Evolutionary conservation across 2,113 vertebrate genomes (phyloP), one percentile per base, ranked within the genome.

Genomic region (Todiramphus saurophagus): DNA sequence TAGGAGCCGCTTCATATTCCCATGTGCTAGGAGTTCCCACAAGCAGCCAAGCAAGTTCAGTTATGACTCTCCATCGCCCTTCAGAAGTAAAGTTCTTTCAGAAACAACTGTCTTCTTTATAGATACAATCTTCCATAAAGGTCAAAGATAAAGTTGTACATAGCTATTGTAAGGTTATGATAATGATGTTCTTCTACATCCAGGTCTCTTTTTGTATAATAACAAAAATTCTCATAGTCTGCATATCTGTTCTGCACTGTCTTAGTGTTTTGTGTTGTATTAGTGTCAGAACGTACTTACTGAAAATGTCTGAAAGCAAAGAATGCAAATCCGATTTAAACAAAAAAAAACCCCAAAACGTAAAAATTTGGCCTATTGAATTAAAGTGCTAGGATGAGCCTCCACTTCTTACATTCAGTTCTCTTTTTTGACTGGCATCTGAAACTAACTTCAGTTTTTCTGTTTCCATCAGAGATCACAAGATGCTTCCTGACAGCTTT

Each of bases 81-180:
- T 92, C 79, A 56, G 33, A 92, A 81, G 46, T 73, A 89, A 91
- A 70, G 17, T 81, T 94, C 74, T 70, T 96, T 92, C 74, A 95
- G 74, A 93, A 97, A 83, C 59, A 96, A 46, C 56, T 15, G 5
- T 53, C 63, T 88, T 46, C 76, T 87, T 85, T 95, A 84, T 55
- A 89, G 82, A 76, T 39, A 28, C 46, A 83, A 60, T 33, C 44
- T 17, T 68, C 75, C 20, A 73, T 87, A 93, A 91, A 33, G 62
- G 17, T 75, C 30, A 67, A 48, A 76, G 56, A 82, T 76, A 80
- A 63, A 25, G 16, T 21, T 46, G 35, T 68, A 82, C 16, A 3
- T 46, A 35, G 14, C 59, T 94, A 94, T 86, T 83, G 35, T 51
- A 56, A 69, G 6, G 27, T 82, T 67, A 31, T 70, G 62, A 77